Base-by-base conservation (phyloP, 2,113 vertebrate genomes). In the Todiramphus saurophagus region DNA sequence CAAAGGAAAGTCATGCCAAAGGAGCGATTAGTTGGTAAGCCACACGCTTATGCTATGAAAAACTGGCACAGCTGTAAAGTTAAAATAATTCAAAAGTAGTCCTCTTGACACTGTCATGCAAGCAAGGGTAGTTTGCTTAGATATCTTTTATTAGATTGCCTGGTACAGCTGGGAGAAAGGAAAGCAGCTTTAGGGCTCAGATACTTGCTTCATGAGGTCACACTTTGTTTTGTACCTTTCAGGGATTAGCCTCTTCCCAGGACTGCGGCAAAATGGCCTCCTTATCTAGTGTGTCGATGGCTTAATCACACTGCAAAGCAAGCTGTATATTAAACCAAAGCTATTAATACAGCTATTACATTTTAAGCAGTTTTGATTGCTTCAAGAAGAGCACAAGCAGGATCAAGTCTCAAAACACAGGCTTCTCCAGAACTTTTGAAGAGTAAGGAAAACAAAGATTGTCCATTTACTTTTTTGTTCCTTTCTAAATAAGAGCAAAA, bases 161-260 rank as follows among this genome's bases (percentile, higher is more conserved):
- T 79, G 11, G 43, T 70, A 70, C n/a, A 73, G 31, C 21, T 80
- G 16, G 20, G 23, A 91, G 30, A 90, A 84, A 84, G n/a, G 59
- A 91, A 79, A 90, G 58, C 66, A 85, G 33, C 67, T 91, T 85
- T 82, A 53, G 62, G 48, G 74, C 58, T 91, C 74, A 72, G 31
- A 30, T 68, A 56, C 10, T 73, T 95, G 33, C 33, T 86, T 86
- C 44, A 62, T 58, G 55, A 94, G 20, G 16, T 83, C 48, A 92
- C 25, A 51, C 13, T 24, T 60, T 30, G 7, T 51, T 96, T 88
- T 55, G 21, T 28, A 41, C 11, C 67, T 89, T 70, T 37, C 1
- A 55, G n/a, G 48, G 21, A 59, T 43, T 21, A 79, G 37, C 11
- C 35, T 64, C 5, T 78, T 84, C 27, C 30, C 35, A 56, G 41